A percentile compares a stretch with the other conserved stretches of the same genome.
These are phyloP conservation scores for Diachrysia chrysitis DNA, from an alignment of 2,888 invertebrate genomes.

Conservation along the genomic window DNA sequence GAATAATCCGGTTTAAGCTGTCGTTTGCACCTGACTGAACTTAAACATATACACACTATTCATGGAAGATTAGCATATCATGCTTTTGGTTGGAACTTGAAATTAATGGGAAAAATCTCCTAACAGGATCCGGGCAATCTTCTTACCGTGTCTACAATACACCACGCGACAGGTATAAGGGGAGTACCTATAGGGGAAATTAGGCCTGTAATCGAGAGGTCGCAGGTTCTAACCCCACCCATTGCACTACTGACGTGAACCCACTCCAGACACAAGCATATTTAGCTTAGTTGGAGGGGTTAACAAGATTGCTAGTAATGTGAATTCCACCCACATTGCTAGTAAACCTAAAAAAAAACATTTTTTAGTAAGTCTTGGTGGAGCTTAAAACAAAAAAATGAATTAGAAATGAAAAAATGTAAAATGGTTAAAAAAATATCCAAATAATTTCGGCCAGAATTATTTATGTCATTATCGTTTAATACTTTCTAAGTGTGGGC, in stretches of 20 bases:
- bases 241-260: no score
- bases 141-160: not conserved
- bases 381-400: no score
- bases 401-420: no score
- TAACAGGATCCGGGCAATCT: not conserved
- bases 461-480: constrained; percentile 52
- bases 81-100: not conserved
- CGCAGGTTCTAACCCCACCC: no score
- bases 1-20: constrained; percentile 60
- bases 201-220: no score
- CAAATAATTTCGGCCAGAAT: constrained; percentile 18
- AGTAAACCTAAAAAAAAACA: no score
- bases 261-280: no score
- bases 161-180: not conserved
- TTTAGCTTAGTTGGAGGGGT: no score
- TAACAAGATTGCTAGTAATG: no score
- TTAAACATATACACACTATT: constrained; percentile 25
- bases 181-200: no score
- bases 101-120: not conserved
- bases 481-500: constrained; percentile 46
- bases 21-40: constrained; percentile 59
- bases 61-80: constrained; percentile 34
- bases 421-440: constrained; percentile 26
- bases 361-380: no score
- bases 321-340: no score